These are phyloP conservation scores for Eupithecia inturbata DNA, from an alignment of 2,888 invertebrate species.

Conservation along the genomic window DNA sequence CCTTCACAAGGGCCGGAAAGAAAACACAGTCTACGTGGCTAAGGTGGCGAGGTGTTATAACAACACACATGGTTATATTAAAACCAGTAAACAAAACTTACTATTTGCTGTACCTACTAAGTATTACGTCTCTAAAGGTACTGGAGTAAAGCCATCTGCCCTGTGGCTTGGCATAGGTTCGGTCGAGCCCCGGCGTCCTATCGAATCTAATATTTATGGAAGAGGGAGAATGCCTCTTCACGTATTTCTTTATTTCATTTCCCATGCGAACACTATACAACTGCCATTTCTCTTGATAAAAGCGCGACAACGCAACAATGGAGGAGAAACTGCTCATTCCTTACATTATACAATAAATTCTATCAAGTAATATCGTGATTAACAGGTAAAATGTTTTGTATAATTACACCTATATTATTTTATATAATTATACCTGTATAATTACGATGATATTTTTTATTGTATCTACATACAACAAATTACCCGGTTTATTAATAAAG, in stretches of 20 bases:
- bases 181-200: constrained; percentile 45
- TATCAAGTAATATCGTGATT: not conserved
- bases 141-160: not conserved
- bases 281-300: constrained; percentile 50
- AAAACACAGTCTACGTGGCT: no score
- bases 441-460: no score
- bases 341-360: not conserved
- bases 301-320: constrained; percentile 43
- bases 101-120: not conserved
- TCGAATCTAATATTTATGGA: constrained; percentile 69
- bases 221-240: constrained; percentile 46
- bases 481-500: not conserved
- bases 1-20: no score
- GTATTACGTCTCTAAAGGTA: not conserved
- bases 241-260: constrained; percentile 52
- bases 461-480: no score
- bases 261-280: constrained; percentile 44
- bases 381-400: not conserved
- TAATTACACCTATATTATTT: no score
- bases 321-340: not conserved
- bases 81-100: not conserved
- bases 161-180: constrained; percentile 44
- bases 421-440: no score
- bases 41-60: not conserved
- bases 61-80: no score